Conservation (phyloP, 2,113 vertebrate species). For the Vulpes ferrilata region DNA sequence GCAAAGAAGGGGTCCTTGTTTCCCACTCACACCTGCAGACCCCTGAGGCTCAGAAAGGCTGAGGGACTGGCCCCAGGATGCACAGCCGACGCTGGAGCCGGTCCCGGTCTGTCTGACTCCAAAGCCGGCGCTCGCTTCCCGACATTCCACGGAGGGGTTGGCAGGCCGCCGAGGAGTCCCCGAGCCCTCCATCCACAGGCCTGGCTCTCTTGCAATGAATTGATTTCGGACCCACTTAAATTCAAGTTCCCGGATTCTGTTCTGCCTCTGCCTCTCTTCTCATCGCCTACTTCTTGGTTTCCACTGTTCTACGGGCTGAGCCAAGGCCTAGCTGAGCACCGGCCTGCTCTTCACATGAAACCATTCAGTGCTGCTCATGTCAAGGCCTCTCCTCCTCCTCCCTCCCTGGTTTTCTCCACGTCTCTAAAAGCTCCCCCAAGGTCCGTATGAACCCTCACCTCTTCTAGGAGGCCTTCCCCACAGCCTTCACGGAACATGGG, state of each 20-base stretch:
- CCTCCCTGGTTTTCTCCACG: not conserved
- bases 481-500: not conserved
- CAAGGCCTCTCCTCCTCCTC: not conserved
- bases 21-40: not conserved
- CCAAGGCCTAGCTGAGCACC: accelerated
- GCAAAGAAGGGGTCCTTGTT: not conserved
- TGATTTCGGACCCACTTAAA: not conserved
- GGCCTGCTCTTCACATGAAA: accelerated
- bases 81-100: not conserved
- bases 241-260: not conserved
- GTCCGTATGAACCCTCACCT: not conserved
- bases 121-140: not conserved
- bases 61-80: not conserved
- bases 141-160: not conserved
- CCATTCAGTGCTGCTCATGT: not conserved
- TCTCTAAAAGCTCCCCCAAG: not conserved
- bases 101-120: not conserved
- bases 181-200: not conserved
- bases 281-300: too few relatives aligned
- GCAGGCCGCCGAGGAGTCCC: not conserved
- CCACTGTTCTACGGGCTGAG: not conserved
- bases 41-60: not conserved
- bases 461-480: not conserved
- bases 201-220: not conserved
- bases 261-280: not conserved